A percentile compares a stretch with the other conserved stretches of the same genome.
Conservation (phyloP, 2,797 vertebrate genomes). For the Mustela erminea region DNA sequence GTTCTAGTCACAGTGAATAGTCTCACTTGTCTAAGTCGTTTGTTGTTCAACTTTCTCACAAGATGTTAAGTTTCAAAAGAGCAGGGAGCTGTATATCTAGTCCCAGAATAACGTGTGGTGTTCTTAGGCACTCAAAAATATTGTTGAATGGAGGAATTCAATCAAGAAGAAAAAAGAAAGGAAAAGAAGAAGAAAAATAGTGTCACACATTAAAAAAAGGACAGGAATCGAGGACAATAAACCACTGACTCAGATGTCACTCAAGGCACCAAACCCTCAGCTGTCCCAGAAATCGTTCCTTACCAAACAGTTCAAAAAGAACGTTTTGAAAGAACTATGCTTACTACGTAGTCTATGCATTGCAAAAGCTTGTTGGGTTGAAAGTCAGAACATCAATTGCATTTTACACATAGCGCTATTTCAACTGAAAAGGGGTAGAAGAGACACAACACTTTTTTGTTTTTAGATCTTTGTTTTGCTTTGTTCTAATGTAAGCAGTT, state of each 20-base stretch:
- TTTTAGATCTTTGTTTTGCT: not conserved
- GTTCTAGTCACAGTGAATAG: not conserved
- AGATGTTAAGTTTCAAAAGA: not conserved
- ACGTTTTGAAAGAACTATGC: not conserved
- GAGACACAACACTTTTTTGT: not conserved
- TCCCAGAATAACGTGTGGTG: not conserved
- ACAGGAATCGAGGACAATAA: not conserved
- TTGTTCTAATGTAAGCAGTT: not conserved
- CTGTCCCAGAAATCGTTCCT: not conserved
- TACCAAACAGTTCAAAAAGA: not conserved
- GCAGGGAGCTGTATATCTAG: not conserved
- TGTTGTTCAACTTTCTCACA: not conserved
- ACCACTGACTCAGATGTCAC: not conserved
- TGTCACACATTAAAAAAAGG: not conserved
- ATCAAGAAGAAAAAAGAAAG: not conserved
- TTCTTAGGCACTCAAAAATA: not conserved
- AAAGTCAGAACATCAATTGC: not conserved
- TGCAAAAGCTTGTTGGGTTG: not conserved
- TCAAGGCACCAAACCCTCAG: not conserved
- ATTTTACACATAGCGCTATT: not conserved
- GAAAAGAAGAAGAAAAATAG: not conserved
- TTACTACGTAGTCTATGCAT: not conserved
- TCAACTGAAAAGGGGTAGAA: slow-evolving; percentile 8
- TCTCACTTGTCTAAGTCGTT: not conserved
- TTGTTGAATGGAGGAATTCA: not conserved